Evolutionary conservation across 2,113 vertebrate species (phyloP).

Genomic region (Mugil cephalus): DNA sequence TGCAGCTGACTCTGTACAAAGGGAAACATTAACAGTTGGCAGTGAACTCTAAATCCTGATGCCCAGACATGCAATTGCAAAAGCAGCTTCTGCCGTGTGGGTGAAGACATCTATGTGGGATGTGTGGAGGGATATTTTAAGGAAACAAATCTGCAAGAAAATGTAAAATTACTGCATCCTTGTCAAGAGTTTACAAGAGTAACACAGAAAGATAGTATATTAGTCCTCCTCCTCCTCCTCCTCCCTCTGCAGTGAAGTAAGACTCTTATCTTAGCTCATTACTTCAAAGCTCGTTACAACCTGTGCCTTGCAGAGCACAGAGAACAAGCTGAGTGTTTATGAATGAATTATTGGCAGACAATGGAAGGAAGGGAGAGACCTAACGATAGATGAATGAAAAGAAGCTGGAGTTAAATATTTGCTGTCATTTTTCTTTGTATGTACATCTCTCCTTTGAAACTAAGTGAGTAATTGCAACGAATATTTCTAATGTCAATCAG

Average conservation of each 20-base stretch:
- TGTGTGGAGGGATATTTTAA: conserved; percentile 10
- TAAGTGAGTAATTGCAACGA: no score
- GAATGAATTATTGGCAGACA: conserved; percentile 21
- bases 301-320: conserved; percentile 42
- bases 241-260: conserved; percentile 55
- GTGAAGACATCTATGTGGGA: neutral
- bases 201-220: conserved; percentile 12
- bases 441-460: neutral
- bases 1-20: neutral
- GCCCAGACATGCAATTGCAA: neutral
- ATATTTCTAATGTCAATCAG: no score
- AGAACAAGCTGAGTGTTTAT: conserved; percentile 18
- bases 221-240: conserved; percentile 14
- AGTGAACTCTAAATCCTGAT: neutral
- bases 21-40: neutral
- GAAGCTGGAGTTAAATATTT: conserved; percentile 8
- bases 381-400: conserved; percentile 1
- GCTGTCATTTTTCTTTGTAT: neutral
- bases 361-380: neutral
- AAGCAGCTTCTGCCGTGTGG: neutral
- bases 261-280: conserved; percentile 76
- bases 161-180: conserved; percentile 2
- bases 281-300: conserved; percentile 77
- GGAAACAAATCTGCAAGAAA: conserved; percentile 20
- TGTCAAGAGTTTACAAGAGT: conserved; percentile 22